Conservation (phyloP, 2,888 invertebrate species). For the Lamproptera curius region DNA sequence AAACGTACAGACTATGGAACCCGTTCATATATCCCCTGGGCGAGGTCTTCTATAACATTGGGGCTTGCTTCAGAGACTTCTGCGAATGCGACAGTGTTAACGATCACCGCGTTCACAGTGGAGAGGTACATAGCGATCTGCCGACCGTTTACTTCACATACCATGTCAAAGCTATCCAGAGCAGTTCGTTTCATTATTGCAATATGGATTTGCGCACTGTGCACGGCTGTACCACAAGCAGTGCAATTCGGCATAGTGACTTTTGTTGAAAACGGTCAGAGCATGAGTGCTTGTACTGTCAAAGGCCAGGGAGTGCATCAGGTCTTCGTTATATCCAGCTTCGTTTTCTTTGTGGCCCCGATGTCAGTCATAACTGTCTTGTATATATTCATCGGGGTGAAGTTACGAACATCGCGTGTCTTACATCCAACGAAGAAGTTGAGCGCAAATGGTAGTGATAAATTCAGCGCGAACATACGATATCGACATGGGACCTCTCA, state of each 20-base stretch:
- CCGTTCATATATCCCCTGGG: constrained; percentile 86
- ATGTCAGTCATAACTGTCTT: constrained; percentile 92
- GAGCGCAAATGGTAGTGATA: constrained; percentile 65
- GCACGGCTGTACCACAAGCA: constrained; percentile 87
- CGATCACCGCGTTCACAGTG: constrained; percentile 92
- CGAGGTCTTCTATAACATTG: constrained; percentile 82
- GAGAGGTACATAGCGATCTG: constrained; percentile 94
- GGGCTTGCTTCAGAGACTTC: constrained; percentile 92
- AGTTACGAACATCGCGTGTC: constrained; percentile 81
- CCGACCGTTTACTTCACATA: constrained; percentile 89
- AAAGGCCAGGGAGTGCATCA: constrained; percentile 80
- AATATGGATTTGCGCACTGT: constrained; percentile 88
- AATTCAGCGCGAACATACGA: constrained; percentile 51
- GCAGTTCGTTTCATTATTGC: constrained; percentile 86
- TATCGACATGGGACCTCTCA: constrained; percentile 77
- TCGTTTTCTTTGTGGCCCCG: constrained; percentile 90
- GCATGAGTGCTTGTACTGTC: constrained; percentile 76
- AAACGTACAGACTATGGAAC: constrained; percentile 86
- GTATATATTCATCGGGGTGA: constrained; percentile 87
- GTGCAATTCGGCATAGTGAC: constrained; percentile 87
- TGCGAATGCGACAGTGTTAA: constrained; percentile 90
- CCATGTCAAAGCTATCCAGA: constrained; percentile 89
- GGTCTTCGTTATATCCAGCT: constrained; percentile 88
- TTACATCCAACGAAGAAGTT: constrained; percentile 78
- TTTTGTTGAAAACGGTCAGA: constrained; percentile 45